These are phyloP conservation scores for Sebastes vulpes DNA, from an alignment of 2,797 vertebrate genomes.

Conservation along the genomic window DNA sequence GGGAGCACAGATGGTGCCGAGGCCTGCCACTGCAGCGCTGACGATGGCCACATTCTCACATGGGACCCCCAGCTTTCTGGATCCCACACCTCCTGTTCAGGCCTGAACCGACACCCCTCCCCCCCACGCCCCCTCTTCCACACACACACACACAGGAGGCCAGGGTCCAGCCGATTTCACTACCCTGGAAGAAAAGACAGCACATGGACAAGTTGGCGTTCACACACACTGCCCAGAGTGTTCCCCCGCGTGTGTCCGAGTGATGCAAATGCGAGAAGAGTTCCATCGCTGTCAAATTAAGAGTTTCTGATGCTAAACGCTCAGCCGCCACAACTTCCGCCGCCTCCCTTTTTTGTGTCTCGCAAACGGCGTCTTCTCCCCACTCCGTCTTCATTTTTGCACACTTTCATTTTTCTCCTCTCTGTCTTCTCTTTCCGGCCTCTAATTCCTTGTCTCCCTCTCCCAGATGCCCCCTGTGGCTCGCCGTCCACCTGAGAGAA, in stretches of 20 bases:
- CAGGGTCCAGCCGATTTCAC: constrained; percentile 53
- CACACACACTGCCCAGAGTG: constrained; percentile 40
- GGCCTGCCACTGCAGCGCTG: constrained; percentile 78
- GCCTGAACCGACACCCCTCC: constrained; percentile 60
- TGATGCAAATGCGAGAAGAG: constrained; percentile 38
- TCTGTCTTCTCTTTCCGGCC: constrained; percentile 28
- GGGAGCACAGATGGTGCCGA: constrained; percentile 85
- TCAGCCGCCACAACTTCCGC: constrained; percentile 20
- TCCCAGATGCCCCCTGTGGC: constrained; percentile 62
- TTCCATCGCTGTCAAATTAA: constrained; percentile 11
- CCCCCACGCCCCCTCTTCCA: background rate
- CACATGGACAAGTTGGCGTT: constrained; percentile 65
- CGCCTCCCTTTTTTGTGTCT: background rate
- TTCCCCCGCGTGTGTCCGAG: constrained; percentile 16
- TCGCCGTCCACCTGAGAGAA: constrained; percentile 76
- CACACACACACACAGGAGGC: constrained; percentile 13
- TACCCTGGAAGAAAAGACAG: constrained; percentile 48
- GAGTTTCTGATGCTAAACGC: constrained; percentile 35
- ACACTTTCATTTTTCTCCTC: constrained; percentile 14
- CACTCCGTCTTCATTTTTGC: constrained; percentile 64
- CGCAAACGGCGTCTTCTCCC: background rate
- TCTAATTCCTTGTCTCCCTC: constrained; percentile 50
- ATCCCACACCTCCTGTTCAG: constrained; percentile 87
- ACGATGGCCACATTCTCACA: constrained; percentile 87
- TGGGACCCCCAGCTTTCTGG: constrained; percentile 84